Conservation (phyloP, 2,888 invertebrate genomes). For the Piscicola geometra region DNA sequence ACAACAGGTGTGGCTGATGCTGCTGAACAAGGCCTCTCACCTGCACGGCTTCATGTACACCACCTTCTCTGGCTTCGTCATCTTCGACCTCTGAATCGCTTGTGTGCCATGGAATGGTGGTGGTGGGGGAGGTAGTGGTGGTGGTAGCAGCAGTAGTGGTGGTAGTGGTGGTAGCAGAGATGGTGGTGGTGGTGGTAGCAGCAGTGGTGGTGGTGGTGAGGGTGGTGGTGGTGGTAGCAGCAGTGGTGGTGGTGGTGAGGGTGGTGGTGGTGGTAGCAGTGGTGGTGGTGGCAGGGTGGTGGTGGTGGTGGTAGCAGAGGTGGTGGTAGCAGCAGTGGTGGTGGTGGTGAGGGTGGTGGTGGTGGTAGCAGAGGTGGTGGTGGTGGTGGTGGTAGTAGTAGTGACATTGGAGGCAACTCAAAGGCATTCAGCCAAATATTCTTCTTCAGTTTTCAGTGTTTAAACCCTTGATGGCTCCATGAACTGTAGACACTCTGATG, state of each 20-base stretch:
- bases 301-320: too few species aligned
- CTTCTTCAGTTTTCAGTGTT: background rate
- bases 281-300: background rate
- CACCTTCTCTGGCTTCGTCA: conserved; percentile 35
- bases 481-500: too few species aligned
- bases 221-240: background rate
- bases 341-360: conserved; percentile 3
- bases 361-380: background rate
- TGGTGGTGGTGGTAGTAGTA: background rate
- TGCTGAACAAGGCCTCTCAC: conserved; percentile 34
- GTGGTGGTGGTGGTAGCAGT: background rate
- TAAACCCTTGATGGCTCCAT: background rate
- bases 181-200: too few species aligned
- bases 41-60: conserved; percentile 38
- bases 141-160: too few species aligned
- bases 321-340: background rate
- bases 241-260: conserved; percentile 4
- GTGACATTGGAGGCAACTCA: background rate
- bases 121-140: too few species aligned
- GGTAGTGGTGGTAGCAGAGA: too few species aligned
- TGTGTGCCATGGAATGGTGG: background rate
- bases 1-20: conserved; percentile 30
- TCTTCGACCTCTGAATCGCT: conserved; percentile 31
- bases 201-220: background rate
- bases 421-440: background rate